Evolutionary conservation across 2,797 vertebrate genomes (phyloP).

Genomic region (Ispidina picta): DNA sequence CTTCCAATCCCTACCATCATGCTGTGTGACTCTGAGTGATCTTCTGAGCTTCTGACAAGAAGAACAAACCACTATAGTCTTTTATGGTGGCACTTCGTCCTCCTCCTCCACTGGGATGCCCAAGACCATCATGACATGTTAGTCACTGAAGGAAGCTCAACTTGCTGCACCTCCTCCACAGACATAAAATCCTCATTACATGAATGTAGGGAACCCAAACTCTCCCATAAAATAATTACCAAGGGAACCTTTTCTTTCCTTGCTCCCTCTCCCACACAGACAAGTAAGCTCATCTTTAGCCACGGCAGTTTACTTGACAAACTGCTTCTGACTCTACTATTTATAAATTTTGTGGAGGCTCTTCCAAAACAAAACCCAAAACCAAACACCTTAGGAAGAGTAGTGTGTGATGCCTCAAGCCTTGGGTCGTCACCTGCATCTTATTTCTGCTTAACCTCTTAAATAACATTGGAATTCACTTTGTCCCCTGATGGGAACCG

Average conservation of each 20-base stretch:
- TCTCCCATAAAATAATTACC: not conserved
- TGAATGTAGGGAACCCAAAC: not conserved
- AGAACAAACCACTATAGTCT: not conserved
- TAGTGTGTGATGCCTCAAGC: not conserved
- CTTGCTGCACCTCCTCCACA: not conserved
- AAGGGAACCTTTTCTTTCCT: not conserved
- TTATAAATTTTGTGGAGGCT: not conserved
- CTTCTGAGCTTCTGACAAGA: not conserved
- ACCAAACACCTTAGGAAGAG: not conserved
- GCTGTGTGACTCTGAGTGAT: not conserved
- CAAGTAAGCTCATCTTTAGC: not conserved
- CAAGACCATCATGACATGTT: not conserved
- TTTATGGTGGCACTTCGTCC: rapidly evolving
- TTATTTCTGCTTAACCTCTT: slow-evolving; percentile 69
- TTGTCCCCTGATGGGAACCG: slow-evolving; percentile 73
- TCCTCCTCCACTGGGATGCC: not conserved
- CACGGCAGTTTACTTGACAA: rapidly evolving
- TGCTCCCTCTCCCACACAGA: not conserved
- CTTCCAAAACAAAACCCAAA: not conserved
- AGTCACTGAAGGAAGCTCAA: not conserved
- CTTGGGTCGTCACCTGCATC: slow-evolving; percentile 65
- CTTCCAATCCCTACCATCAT: not conserved
- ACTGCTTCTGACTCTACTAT: not conserved
- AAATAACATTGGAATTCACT: slow-evolving; percentile 74
- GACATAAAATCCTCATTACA: rapidly evolving